phyloP scores from a whole-genome alignment of 2,797 vertebrate species.

The Pristis pectinata region DNA sequence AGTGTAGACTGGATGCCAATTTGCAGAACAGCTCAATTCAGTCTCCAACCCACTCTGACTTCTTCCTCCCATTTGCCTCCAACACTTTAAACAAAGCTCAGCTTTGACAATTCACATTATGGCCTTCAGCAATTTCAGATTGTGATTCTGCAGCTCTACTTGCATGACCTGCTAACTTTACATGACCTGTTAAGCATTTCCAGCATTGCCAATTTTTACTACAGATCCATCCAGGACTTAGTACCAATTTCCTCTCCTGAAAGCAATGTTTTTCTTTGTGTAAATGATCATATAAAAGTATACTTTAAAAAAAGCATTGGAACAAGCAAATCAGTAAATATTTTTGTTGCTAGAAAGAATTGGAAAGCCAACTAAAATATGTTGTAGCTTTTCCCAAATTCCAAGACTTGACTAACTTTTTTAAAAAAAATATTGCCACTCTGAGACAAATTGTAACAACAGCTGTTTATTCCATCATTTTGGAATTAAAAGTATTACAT shows the following conservation, averaged over 20 bases:
- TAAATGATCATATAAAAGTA: neutral
- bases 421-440: neutral
- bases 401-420: neutral
- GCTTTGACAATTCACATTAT: too few relatives aligned
- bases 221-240: neutral
- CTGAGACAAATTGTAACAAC: neutral
- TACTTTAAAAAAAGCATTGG: neutral
- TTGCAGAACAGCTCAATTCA: too few relatives aligned
- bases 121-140: too few relatives aligned
- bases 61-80: too few relatives aligned
- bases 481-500: neutral
- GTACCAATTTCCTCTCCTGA: neutral
- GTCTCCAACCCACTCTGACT: too few relatives aligned
- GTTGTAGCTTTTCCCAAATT: neutral
- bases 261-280: neutral
- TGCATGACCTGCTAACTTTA: too few relatives aligned
- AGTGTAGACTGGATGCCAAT: too few relatives aligned
- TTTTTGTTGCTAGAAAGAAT: neutral
- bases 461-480: neutral
- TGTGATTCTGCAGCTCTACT: too few relatives aligned
- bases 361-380: neutral
- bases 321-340: neutral
- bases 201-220: too few relatives aligned
- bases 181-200: too few relatives aligned
- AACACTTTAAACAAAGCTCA: too few relatives aligned